These are phyloP conservation scores for Diloba caeruleocephala DNA, from an alignment of 2,888 invertebrate genomes.

Conservation along the genomic window DNA sequence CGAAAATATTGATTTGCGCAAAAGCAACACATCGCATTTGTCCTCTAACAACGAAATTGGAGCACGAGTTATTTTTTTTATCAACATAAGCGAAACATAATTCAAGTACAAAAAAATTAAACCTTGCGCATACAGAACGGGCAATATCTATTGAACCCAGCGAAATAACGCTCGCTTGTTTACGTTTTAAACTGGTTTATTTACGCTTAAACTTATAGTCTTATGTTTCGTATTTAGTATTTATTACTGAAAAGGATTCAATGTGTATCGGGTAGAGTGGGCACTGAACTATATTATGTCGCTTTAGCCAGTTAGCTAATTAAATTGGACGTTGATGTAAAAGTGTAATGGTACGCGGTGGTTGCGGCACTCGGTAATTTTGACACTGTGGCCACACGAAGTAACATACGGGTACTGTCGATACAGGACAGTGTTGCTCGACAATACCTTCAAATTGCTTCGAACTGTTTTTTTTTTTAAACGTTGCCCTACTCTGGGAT, in stretches of 20 bases:
- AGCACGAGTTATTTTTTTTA: constrained; percentile 36
- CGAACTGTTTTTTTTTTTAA: too few species aligned
- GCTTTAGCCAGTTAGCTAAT: background rate
- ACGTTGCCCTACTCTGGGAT: too few species aligned
- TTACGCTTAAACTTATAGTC: constrained; percentile 60
- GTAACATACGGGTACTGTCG: too few species aligned
- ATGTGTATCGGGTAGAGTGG: constrained; percentile 11
- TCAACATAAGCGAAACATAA: constrained; percentile 38
- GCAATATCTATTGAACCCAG: constrained; percentile 57
- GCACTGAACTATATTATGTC: background rate
- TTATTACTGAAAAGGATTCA: constrained; percentile 38
- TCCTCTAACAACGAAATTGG: constrained; percentile 31
- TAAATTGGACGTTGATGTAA: background rate
- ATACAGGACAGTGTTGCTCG: too few species aligned
- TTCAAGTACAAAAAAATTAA: constrained; percentile 36
- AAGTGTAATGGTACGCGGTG: background rate
- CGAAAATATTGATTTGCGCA: constrained; percentile 22
- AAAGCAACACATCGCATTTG: constrained; percentile 33
- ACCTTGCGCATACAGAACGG: constrained; percentile 55
- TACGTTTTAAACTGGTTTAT: constrained; percentile 55
- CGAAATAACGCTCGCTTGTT: constrained; percentile 56
- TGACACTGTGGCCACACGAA: too few species aligned
- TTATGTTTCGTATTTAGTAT: constrained; percentile 53
- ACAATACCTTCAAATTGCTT: too few species aligned
- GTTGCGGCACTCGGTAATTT: too few species aligned